Evolutionary conservation across 2,797 vertebrate species (phyloP).

Genomic region (Benthosema pterotum): DNA sequence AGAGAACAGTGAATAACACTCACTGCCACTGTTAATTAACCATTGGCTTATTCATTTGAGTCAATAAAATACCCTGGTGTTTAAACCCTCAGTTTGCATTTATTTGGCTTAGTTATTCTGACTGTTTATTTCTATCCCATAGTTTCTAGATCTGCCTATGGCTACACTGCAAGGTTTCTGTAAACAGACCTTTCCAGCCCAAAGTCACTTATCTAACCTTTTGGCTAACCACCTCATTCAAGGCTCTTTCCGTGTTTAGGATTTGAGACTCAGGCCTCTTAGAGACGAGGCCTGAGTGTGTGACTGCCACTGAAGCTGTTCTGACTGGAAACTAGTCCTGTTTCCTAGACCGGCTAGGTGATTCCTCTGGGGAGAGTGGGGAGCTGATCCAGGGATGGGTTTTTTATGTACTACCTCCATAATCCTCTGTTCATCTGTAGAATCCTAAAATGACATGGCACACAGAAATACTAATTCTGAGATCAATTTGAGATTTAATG

Average conservation of each 20-base stretch:
- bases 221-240: background rate
- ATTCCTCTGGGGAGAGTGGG: constrained; percentile 31
- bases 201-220: constrained; percentile 4
- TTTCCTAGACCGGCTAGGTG: constrained; percentile 56
- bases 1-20: too few species aligned
- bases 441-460: constrained; percentile 3
- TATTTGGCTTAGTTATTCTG: too few species aligned
- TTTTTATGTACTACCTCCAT: background rate
- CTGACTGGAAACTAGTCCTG: constrained; percentile 46
- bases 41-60: too few species aligned
- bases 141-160: too few species aligned
- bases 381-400: constrained; percentile 3
- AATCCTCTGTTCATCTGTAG: constrained; percentile 10
- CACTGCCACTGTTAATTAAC: too few species aligned
- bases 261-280: constrained; percentile 45
- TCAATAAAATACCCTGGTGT: too few species aligned
- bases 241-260: constrained; percentile 33
- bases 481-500: background rate
- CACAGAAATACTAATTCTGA: background rate
- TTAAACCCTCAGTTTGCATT: too few species aligned
- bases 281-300: constrained; percentile 49
- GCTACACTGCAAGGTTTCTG: background rate
- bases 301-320: constrained; percentile 61
- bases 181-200: background rate
- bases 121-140: too few species aligned